phyloP scores from a whole-genome alignment of 2,797 vertebrate species.

The Eulemur coronatus region DNA sequence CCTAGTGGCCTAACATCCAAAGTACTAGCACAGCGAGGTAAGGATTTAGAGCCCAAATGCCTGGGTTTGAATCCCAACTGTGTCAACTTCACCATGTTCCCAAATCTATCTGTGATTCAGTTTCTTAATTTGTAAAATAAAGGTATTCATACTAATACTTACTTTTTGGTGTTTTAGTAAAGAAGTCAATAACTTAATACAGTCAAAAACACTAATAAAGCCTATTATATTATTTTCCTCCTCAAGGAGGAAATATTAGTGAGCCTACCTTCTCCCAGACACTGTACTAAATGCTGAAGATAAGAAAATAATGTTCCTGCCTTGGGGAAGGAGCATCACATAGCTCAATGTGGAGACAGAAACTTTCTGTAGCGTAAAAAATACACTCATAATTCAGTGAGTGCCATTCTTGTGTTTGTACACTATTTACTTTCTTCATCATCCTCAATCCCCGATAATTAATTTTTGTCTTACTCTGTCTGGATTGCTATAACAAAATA shows the following conservation, averaged over 20 bases:
- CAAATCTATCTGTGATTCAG: neutral
- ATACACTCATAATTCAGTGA: neutral
- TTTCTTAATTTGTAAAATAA: neutral
- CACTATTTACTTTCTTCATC: neutral
- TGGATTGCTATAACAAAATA: neutral
- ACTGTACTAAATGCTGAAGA: neutral
- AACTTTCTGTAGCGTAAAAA: neutral
- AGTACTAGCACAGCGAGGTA: neutral
- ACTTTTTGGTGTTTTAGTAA: neutral
- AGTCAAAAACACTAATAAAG: neutral
- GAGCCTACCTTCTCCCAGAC: neutral
- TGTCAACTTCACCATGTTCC: neutral
- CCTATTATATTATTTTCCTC: neutral
- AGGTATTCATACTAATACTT: neutral
- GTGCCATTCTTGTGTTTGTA: neutral
- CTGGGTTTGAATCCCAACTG: neutral
- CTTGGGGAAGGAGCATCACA: neutral
- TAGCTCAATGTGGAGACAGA: neutral
- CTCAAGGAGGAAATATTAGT: neutral
- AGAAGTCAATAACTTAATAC: neutral
- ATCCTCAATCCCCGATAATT: neutral
- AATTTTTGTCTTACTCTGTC: neutral
- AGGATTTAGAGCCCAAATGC: neutral
- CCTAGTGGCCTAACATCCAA: neutral
- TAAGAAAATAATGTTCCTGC: neutral